A percentile compares a stretch with the other conserved stretches of the same genome.
Evolutionary conservation across 1,140 invertebrate species (phyloP).

Genomic region (Drosophila kurseongensis): DNA sequence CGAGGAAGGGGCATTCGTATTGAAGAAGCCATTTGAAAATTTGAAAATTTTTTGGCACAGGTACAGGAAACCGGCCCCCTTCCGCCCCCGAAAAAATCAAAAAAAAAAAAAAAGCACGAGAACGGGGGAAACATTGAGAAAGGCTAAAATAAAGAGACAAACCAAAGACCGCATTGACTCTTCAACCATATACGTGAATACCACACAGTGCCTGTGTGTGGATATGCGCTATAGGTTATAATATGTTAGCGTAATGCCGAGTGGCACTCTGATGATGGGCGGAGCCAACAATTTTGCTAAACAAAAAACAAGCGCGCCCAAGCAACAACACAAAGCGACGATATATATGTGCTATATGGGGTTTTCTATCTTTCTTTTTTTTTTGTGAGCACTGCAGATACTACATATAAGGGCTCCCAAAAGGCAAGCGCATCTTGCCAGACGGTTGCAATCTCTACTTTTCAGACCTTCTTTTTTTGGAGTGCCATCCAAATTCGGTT

Average conservation of each 20-base stretch:
- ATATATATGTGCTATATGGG: constrained; percentile 13
- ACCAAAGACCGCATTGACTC: constrained; percentile 81
- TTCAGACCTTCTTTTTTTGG: constrained; percentile 32
- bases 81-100: not conserved
- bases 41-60: constrained; percentile 83
- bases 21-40: constrained; percentile 83
- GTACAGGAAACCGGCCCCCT: constrained; percentile 62
- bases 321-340: constrained; percentile 52
- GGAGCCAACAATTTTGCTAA: constrained; percentile 79
- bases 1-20: constrained; percentile 41
- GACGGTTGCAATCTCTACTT: constrained; percentile 35
- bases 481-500: constrained; percentile 73
- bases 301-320: constrained; percentile 58
- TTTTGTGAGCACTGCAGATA: constrained; percentile 54
- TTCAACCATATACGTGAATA: constrained; percentile 66
- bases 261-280: constrained; percentile 79
- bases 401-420: constrained; percentile 55
- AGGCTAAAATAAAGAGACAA: constrained; percentile 77
- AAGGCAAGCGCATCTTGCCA: constrained; percentile 70
- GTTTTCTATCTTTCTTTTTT: not conserved
- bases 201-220: constrained; percentile 22
- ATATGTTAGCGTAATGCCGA: constrained; percentile 82
- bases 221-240: constrained; percentile 74
- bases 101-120: constrained; percentile 18
- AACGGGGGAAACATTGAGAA: constrained; percentile 36